These are phyloP conservation scores for Ia io DNA, from an alignment of 2,113 vertebrate species.

Conservation along the genomic window DNA sequence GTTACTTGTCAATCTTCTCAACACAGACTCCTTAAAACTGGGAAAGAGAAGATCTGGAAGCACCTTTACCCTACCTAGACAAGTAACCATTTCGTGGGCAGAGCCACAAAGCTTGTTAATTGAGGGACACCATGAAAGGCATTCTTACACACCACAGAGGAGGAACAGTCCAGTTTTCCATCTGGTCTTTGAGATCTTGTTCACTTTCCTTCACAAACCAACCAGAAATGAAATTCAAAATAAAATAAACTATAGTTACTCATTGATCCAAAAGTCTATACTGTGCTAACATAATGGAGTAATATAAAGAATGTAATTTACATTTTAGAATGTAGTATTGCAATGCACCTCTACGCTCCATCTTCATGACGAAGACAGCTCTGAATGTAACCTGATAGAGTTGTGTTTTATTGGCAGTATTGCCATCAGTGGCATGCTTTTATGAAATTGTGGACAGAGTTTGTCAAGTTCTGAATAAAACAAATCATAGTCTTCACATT, in stretches of 20 bases:
- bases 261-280: neutral
- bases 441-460: neutral
- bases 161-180: neutral
- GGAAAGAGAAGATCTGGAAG: neutral
- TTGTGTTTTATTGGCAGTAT: neutral
- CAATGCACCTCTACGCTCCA: accelerated
- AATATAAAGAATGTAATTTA: neutral
- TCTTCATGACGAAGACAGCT: neutral
- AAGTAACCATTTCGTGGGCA: neutral
- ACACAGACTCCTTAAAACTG: neutral
- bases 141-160: neutral
- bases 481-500: neutral
- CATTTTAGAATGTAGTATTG: neutral
- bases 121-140: neutral
- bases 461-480: neutral
- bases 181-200: neutral
- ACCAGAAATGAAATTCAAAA: neutral
- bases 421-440: neutral
- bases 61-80: neutral
- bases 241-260: neutral
- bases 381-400: neutral
- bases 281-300: neutral
- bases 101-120: neutral
- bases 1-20: neutral
- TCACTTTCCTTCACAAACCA: neutral